These are phyloP conservation scores for Tonatia bakeri DNA, from an alignment of 2,113 vertebrate genomes.

Conservation along the genomic window DNA sequence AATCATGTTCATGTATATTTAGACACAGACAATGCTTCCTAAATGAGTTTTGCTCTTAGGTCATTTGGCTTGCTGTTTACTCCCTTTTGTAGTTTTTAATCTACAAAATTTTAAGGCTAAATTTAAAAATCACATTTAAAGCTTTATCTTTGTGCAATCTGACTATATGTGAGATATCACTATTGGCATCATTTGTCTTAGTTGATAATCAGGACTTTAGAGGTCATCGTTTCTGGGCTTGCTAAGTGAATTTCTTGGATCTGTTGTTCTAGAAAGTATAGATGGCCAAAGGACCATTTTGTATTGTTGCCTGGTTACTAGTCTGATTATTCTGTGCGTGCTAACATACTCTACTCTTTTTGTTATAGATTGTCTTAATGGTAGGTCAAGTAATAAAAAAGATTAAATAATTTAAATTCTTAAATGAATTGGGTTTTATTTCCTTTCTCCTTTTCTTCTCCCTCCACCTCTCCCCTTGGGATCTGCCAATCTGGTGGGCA, in stretches of 20 bases:
- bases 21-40: constrained; percentile 72
- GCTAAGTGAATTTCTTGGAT: constrained; percentile 80
- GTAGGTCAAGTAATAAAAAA: constrained; percentile 97
- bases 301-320: constrained; percentile 89
- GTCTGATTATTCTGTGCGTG: constrained; percentile 93
- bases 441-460: constrained; percentile 21
- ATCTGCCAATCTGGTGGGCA: neutral
- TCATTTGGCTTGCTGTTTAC: constrained; percentile 84
- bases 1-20: constrained; percentile 22
- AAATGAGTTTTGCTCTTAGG: constrained; percentile 77
- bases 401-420: constrained; percentile 87
- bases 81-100: constrained; percentile 83
- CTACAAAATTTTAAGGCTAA: constrained; percentile 81
- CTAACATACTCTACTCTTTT: constrained; percentile 91
- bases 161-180: constrained; percentile 77
- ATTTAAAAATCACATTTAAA: constrained; percentile 81
- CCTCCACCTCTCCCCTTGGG: neutral
- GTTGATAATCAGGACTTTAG: constrained; percentile 84
- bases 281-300: constrained; percentile 93
- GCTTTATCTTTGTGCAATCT: constrained; percentile 83
- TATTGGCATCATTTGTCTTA: constrained; percentile 89
- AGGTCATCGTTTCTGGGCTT: constrained; percentile 81
- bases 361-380: constrained; percentile 97
- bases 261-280: constrained; percentile 83
- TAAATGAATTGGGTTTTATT: constrained; percentile 79